phyloP scores from a whole-genome alignment of 2,797 vertebrate genomes.

The Somateria mollissima region DNA sequence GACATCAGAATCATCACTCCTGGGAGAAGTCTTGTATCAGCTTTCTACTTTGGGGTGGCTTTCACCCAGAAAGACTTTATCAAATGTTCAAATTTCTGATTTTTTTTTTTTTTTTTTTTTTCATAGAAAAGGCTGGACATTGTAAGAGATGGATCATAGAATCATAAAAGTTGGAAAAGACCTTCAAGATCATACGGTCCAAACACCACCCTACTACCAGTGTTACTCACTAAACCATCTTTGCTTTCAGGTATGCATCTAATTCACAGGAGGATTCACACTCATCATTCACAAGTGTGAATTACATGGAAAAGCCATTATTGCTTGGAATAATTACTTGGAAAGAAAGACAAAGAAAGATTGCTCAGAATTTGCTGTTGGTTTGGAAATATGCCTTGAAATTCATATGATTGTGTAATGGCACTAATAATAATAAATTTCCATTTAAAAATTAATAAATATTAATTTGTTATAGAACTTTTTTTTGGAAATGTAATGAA shows the following conservation, averaged over 20 bases:
- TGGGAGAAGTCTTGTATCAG: not conserved
- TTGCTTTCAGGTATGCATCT: not conserved
- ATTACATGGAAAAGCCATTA: not conserved
- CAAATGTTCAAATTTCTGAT: not conserved
- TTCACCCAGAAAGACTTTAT: not conserved
- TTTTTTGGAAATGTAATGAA: not conserved
- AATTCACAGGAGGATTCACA: not conserved
- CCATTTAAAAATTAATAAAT: not conserved
- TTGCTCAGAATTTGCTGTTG: not conserved
- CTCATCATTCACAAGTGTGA: not conserved
- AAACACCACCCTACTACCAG: no score
- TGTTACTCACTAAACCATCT: not conserved
- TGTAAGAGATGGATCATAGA: not conserved
- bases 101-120: not conserved
- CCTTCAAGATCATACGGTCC: no score
- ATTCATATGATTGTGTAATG: not conserved
- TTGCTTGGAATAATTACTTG: no score
- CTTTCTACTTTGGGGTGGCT: not conserved
- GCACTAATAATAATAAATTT: rapidly evolving
- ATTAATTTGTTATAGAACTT: not conserved
- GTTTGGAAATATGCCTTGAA: not conserved
- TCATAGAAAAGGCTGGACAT: not conserved
- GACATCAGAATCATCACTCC: not conserved
- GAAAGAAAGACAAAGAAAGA: not conserved
- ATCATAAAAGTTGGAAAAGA: no score